Percentiles rank a stretch among this genome's conserved stretches.
Conservation (phyloP, 2,888 invertebrate genomes). For the Drosophila cracens region DNA sequence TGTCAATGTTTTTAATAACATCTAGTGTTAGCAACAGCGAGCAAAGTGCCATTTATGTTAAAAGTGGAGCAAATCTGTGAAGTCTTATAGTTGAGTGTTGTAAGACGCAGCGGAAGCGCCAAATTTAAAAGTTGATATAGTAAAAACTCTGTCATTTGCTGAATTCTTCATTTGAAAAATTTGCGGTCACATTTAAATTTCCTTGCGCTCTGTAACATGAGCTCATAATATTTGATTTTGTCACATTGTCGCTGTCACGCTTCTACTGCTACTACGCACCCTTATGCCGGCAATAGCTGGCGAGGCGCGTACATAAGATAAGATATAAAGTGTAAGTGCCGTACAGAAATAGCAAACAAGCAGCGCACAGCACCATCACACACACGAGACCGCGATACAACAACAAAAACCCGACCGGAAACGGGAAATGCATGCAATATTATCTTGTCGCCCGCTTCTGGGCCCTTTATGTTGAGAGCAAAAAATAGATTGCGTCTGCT, state of each 20-base stretch:
- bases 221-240: constrained; percentile 53
- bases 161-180: neutral
- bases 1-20: constrained; percentile 5
- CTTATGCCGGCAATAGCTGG: constrained; percentile 26
- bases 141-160: neutral
- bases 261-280: constrained; percentile 19
- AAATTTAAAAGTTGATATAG: neutral
- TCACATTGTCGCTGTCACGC: constrained; percentile 51
- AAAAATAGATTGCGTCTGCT: constrained; percentile 18
- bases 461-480: constrained; percentile 10
- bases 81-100: neutral
- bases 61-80: constrained; percentile 4
- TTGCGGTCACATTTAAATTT: neutral
- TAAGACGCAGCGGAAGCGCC: neutral
- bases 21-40: neutral
- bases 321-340: constrained; percentile 60
- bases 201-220: constrained; percentile 7
- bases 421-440: constrained; percentile 70
- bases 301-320: constrained; percentile 50
- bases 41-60: neutral
- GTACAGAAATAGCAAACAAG: constrained; percentile 64
- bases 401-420: constrained; percentile 60
- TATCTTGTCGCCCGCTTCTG: constrained; percentile 55
- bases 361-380: constrained; percentile 31
- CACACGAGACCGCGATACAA: constrained; percentile 20